Base-by-base conservation (phyloP, 2,888 invertebrate species). In the Empis livida region DNA sequence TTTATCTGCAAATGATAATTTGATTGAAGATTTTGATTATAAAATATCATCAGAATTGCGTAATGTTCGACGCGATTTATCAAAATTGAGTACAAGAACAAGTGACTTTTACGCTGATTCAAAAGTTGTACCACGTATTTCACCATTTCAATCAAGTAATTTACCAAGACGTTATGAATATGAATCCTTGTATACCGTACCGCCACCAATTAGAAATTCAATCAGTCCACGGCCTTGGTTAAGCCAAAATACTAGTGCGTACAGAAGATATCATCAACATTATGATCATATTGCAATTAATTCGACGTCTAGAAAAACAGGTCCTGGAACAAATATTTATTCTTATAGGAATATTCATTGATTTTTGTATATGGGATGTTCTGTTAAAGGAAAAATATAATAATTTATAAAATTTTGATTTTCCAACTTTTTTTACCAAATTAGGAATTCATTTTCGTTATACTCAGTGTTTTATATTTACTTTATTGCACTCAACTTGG, bases 31-130 rank as follows among this genome's bases (percentile, higher is more conserved):
- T 54, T 60, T 68, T 54, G 68, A 68, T 54, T 64, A 65, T 46
- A 62, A 64, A 48, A 67, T 68, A 43, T 65, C 67, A 51, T 66
- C 67, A 31, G 67, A 67, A 51, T 58, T 68, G 54, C 54, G 59
- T 56, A 68, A 67, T 57, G 65, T 68, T 40, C 67, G 63, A 54
- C 65, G 68, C 45, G 67, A 68, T 49, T 50, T 68, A 50, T 64
- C 65, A 49, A 68, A 65, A 56, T 39, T 39, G 13, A 16, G 17
- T 11, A 63, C 63, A 53, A 64, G 61, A 52, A 66, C 68, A 31
- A 63, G 61, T 16, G 66, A 66, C 52, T 63, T 66, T 58, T 67
- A 67, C 57, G 61, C 65, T 55, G 67, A 68, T 57, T 65, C 68
- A 61, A 68, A 39, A 39, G 16, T 16, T 17, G 17, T 39, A 39